These are phyloP conservation scores for Leptogaster cylindrica DNA, from an alignment of 2,888 invertebrate species.

Conservation along the genomic window DNA sequence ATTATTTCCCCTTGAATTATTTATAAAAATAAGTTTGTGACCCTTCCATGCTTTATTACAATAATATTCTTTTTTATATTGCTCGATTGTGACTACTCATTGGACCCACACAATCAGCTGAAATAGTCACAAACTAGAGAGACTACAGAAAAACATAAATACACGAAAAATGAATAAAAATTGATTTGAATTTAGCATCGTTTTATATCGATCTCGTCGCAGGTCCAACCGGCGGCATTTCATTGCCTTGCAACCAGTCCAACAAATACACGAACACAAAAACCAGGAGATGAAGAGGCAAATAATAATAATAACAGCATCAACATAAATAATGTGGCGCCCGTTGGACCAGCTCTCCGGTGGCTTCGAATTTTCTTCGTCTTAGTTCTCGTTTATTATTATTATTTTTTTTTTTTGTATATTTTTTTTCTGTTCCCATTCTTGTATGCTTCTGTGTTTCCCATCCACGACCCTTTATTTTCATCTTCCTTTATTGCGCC, in stretches of 20 bases:
- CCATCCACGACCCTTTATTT: slow-evolving; percentile 1
- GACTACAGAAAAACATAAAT: background rate
- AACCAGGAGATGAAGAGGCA: slow-evolving; percentile 39
- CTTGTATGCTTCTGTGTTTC: slow-evolving; percentile 21
- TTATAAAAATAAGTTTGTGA: too few species aligned
- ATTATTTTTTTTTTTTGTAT: too few species aligned
- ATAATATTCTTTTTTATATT: too few species aligned
- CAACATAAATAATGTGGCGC: slow-evolving; percentile 47
- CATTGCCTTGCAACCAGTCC: slow-evolving; percentile 4
- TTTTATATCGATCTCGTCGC: slow-evolving; percentile 14
- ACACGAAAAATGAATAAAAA: slow-evolving; percentile 22
- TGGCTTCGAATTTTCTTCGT: slow-evolving; percentile 12
- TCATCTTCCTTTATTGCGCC: too few species aligned
- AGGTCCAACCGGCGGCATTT: background rate
- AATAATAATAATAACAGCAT: slow-evolving; percentile 41
- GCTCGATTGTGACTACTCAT: too few species aligned
- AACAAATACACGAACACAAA: slow-evolving; percentile 26
- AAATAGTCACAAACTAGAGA: slow-evolving; percentile 9
- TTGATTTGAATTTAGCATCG: slow-evolving; percentile 35
- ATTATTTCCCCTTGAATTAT: too few species aligned
- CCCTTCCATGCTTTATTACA: too few species aligned
- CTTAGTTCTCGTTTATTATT: too few species aligned
- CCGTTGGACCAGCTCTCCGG: slow-evolving; percentile 43
- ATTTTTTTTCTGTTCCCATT: slow-evolving; percentile 3
- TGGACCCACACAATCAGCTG: slow-evolving; percentile 18